phyloP scores from a whole-genome alignment of 2,888 invertebrate genomes.

The Parascotia fuliginaria region DNA sequence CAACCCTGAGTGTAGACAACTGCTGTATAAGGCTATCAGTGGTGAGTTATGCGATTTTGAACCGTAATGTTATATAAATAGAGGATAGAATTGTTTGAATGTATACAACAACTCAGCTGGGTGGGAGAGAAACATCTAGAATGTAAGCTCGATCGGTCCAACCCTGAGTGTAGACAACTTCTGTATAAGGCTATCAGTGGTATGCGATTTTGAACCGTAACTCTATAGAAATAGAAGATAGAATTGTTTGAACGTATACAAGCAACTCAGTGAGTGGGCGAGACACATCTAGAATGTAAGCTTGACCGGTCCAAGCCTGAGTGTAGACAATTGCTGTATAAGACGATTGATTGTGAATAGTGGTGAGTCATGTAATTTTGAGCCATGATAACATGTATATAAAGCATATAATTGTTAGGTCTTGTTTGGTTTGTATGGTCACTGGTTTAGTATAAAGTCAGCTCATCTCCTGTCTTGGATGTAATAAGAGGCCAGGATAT shows the following conservation, averaged over 20 bases:
- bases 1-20: conserved; percentile 92
- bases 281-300: conserved; percentile 96
- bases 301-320: conserved; percentile 94
- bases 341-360: conserved; percentile 97
- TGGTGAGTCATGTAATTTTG: too few relatives aligned
- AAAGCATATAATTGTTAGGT: too few relatives aligned
- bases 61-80: too few relatives aligned
- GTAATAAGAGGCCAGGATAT: too few relatives aligned
- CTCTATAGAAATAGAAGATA: too few relatives aligned
- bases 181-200: conserved; percentile 98
- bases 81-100: conserved; percentile 83
- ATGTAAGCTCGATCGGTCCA: conserved; percentile 94
- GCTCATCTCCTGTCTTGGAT: too few relatives aligned
- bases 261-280: conserved; percentile 98
- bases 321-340: conserved; percentile 96
- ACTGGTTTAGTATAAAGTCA: too few relatives aligned
- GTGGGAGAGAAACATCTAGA: conserved; percentile 97
- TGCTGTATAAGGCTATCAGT: conserved; percentile 97
- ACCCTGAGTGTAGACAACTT: conserved; percentile 93
- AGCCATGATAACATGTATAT: too few relatives aligned
- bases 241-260: conserved; percentile 91
- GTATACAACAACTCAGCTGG: conserved; percentile 98
- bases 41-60: too few relatives aligned
- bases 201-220: too few relatives aligned
- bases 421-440: too few relatives aligned